phyloP scores from a whole-genome alignment of 2,113 vertebrate genomes.

The Solenodon paradoxus region DNA sequence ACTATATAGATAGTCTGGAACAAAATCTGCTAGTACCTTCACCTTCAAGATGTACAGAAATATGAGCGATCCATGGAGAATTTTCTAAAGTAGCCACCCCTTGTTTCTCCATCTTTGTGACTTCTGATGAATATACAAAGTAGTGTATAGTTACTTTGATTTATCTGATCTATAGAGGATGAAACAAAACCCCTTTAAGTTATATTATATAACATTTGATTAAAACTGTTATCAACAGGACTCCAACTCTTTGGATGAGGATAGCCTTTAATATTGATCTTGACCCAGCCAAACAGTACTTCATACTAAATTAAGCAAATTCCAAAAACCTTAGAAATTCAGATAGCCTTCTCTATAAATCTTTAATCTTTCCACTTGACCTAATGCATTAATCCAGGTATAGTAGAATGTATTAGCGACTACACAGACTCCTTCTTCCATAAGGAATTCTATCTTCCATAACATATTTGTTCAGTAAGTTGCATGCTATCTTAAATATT shows the following conservation, averaged over 20 bases:
- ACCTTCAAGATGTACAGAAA: neutral
- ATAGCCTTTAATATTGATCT: neutral
- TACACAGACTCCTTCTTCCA: neutral
- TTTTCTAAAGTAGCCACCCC: neutral
- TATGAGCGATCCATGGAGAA: neutral
- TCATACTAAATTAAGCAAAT: neutral
- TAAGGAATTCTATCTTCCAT: neutral
- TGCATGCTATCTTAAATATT: neutral
- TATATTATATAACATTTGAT: neutral
- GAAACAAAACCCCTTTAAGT: neutral
- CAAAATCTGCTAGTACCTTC: neutral
- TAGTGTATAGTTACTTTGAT: neutral
- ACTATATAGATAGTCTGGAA: neutral
- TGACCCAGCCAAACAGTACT: neutral
- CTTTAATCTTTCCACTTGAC: neutral
- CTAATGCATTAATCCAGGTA: neutral
- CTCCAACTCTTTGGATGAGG: neutral
- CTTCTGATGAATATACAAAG: neutral
- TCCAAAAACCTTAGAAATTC: neutral
- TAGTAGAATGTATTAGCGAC: neutral
- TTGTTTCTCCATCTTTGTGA: neutral
- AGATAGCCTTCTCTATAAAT: neutral
- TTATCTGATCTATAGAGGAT: neutral
- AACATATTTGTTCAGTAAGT: neutral
- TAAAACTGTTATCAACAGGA: neutral